Base-by-base conservation (phyloP, 1,140 invertebrate genomes). In the Gonatopus flavifemur region DNA sequence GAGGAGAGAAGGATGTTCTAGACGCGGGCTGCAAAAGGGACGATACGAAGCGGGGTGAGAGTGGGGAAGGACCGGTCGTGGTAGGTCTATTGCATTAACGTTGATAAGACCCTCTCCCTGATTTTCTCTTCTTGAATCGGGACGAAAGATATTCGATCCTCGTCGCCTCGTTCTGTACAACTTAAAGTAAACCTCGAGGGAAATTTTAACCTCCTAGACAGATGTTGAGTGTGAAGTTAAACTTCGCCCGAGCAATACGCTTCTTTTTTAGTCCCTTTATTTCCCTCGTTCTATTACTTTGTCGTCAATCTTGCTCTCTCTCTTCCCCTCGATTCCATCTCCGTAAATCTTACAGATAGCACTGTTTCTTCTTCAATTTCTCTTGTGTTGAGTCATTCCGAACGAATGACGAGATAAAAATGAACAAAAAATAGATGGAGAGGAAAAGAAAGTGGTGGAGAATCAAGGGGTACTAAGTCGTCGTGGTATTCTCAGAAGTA, bases 151-250 rank as follows among this genome's bases (percentile, higher is more conserved):
- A 64, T 54, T 43, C 55, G 19, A 40, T 49, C 35, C 22, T 32
- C 21, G 52, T 52, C 53, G n/a, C n/a, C n/a, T n/a, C n/a, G n/a
- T 21, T 46, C 22, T 40, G 30, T 62, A 52, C 53, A 64, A 74
- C 64, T 67, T 66, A 53, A 33, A 50, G 66, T 63, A 70, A 76
- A 74, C 59, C 67, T 67, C 64, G 55, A 60, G 69, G 67, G 62
- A 73, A 75, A 75, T 74, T 74, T 74, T 70, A 72, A 70, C 67
- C 64, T 70, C 58, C 52, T 52, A 41, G 54, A 56, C 69, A 69
- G 67, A 74, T 70, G 67, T 72, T 74, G 67, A 76, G 70, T 61
- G 68, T 56, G 55, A 73, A 71, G 67, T 72, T 73, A 75, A n/a
- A 72, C 67, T 75, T 70, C 61, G 50, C 44, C 51, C 40, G 49